Evolutionary conservation across 2,888 invertebrate genomes (phyloP).

Genomic region (Ceraclea dissimilis): DNA sequence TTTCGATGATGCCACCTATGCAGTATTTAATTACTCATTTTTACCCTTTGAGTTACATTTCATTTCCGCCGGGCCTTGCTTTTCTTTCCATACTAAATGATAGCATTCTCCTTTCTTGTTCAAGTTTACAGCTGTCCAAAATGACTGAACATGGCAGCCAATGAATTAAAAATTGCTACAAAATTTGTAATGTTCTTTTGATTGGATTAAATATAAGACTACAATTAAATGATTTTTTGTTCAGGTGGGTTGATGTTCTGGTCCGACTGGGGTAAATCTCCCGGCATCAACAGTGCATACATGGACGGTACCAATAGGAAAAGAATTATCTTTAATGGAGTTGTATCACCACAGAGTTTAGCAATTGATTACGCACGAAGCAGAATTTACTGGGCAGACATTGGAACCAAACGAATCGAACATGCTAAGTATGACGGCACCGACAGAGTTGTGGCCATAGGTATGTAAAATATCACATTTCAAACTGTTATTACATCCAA

Average conservation of each 20-base stretch:
- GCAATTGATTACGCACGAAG: constrained; percentile 67
- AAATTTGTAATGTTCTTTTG: too few relatives aligned
- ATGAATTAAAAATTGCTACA: too few relatives aligned
- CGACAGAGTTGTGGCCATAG: constrained; percentile 56
- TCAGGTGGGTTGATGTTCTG: constrained; percentile 79
- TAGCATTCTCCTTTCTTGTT: too few relatives aligned
- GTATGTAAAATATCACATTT: constrained; percentile 35
- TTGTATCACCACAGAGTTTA: constrained; percentile 81
- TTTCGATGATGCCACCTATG: too few relatives aligned
- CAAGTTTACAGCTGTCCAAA: too few relatives aligned
- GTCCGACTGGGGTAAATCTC: constrained; percentile 80
- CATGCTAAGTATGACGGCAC: constrained; percentile 72
- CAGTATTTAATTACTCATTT: too few relatives aligned
- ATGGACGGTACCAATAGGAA: constrained; percentile 76
- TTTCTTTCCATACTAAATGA: too few relatives aligned
- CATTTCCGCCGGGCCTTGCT: too few relatives aligned
- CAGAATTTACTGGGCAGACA: constrained; percentile 83
- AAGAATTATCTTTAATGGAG: constrained; percentile 56
- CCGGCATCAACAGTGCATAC: constrained; percentile 77
- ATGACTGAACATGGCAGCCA: too few relatives aligned
- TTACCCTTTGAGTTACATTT: too few relatives aligned
- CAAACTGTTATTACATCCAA: neutral
- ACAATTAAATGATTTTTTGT: constrained; percentile 21
- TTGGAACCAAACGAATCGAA: constrained; percentile 71
- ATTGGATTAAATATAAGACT: too few relatives aligned